A percentile compares a stretch with the other conserved stretches of the same genome.
Evolutionary conservation across 2,888 invertebrate genomes (phyloP).

Genomic region (Acleris literana): DNA sequence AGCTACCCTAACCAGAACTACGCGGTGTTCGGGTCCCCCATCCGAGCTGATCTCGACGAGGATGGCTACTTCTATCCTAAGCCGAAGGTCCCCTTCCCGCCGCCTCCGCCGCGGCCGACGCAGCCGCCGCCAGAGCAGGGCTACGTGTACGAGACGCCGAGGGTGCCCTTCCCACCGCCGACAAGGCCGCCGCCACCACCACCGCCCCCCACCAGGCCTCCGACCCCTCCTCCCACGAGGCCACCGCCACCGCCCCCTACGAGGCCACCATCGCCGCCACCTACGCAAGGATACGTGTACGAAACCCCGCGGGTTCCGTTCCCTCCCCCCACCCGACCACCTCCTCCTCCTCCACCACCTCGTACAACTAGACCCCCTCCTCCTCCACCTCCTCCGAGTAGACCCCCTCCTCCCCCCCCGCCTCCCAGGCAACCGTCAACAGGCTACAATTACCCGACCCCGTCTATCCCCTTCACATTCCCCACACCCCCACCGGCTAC

Average conservation of each 20-base stretch:
- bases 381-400: constrained; percentile 27
- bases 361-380: constrained; percentile 35
- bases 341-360: constrained; percentile 29
- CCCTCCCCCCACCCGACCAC: constrained; percentile 19
- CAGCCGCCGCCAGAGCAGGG: constrained; percentile 38
- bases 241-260: constrained; percentile 35
- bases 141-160: constrained; percentile 37
- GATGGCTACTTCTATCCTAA: constrained; percentile 80
- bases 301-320: no score
- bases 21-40: constrained; percentile 68
- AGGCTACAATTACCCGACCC: constrained; percentile 47
- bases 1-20: constrained; percentile 69
- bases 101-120: constrained; percentile 51
- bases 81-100: constrained; percentile 71
- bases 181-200: constrained; percentile 39
- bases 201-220: constrained; percentile 34
- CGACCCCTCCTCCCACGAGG: constrained; percentile 33
- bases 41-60: constrained; percentile 67
- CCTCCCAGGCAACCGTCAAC: constrained; percentile 23
- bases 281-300: neutral
- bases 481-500: constrained; percentile 27
- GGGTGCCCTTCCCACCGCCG: constrained; percentile 35
- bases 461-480: constrained; percentile 47
- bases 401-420: constrained; percentile 13
- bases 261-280: constrained; percentile 22